Evolutionary conservation across 2,888 invertebrate species (phyloP).

Genomic region (Junonia oenone): DNA sequence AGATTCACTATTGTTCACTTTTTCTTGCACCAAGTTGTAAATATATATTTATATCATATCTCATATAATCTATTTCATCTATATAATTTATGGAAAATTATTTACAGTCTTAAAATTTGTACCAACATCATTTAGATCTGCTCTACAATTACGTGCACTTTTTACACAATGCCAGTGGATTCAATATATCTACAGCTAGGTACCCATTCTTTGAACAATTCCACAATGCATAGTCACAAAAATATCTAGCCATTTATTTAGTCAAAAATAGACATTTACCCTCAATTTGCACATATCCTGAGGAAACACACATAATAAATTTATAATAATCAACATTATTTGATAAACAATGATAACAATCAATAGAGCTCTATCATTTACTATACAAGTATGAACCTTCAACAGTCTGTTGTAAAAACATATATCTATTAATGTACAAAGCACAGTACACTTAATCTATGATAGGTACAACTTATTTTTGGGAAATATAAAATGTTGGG

Average conservation of each 20-base stretch:
- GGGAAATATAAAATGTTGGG: constrained; percentile 24
- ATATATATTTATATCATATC: constrained; percentile 27
- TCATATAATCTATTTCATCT: constrained; percentile 27
- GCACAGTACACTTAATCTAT: constrained; percentile 45
- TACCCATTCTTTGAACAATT: constrained; percentile 67
- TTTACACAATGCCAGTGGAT: constrained; percentile 49
- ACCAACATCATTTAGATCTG: constrained; percentile 59
- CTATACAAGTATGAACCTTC: constrained; percentile 63
- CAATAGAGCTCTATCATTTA: constrained; percentile 67
- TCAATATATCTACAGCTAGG: constrained; percentile 57
- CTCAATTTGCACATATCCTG: constrained; percentile 63
- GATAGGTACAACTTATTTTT: constrained; percentile 38
- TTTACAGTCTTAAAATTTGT: constrained; percentile 74
- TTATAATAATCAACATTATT: constrained; percentile 74
- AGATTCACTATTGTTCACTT: constrained; percentile 1
- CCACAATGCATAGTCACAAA: constrained; percentile 70
- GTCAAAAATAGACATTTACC: constrained; percentile 72
- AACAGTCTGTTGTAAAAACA: constrained; percentile 63
- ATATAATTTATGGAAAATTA: constrained; percentile 40
- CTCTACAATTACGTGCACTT: constrained; percentile 55
- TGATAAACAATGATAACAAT: constrained; percentile 75
- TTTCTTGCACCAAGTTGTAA: constrained; percentile 24
- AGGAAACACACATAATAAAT: constrained; percentile 73
- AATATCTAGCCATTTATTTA: constrained; percentile 67
- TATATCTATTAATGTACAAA: constrained; percentile 51